A percentile compares a stretch with the other conserved stretches of the same genome.
Conservation (phyloP, 2,888 invertebrate genomes). For the Clepsis dumicolana region DNA sequence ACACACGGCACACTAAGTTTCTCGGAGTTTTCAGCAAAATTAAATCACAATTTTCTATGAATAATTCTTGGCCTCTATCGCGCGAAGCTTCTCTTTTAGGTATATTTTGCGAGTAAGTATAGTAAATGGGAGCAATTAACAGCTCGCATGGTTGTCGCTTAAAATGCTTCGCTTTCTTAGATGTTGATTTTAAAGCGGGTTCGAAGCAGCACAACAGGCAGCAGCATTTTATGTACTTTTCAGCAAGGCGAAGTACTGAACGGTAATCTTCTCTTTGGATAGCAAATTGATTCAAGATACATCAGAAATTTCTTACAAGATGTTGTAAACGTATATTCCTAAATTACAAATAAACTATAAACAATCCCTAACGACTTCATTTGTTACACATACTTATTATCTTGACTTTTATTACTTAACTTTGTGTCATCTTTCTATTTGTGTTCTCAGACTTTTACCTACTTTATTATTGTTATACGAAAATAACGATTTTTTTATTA, state of each 20-base stretch:
- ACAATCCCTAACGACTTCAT: neutral
- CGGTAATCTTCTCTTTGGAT: neutral
- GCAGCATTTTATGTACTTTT: neutral
- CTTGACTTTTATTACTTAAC: neutral
- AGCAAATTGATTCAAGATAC: neutral
- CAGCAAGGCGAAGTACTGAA: constrained; percentile 1
- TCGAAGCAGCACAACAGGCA: constrained; percentile 43
- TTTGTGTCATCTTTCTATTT: neutral
- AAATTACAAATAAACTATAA: neutral
- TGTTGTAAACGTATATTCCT: neutral
- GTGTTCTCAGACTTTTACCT: neutral
- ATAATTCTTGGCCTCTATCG: constrained; percentile 49
- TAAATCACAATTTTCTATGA: constrained; percentile 22
- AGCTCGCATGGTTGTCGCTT: constrained; percentile 60
- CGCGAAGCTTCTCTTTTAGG: constrained; percentile 45
- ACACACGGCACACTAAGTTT: constrained; percentile 43
- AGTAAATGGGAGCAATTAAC: constrained; percentile 49
- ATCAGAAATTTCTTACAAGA: neutral
- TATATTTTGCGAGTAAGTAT: constrained; percentile 47
- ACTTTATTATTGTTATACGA: neutral
- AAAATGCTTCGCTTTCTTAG: constrained; percentile 61
- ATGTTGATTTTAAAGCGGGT: constrained; percentile 48
- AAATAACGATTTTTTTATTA: neutral
- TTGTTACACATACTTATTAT: constrained; percentile 4
- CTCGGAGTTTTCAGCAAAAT: constrained; percentile 36